A percentile compares a stretch with the other conserved stretches of the same genome.
phyloP scores from a whole-genome alignment of 2,888 invertebrate genomes.

The Chrysolina americana region DNA sequence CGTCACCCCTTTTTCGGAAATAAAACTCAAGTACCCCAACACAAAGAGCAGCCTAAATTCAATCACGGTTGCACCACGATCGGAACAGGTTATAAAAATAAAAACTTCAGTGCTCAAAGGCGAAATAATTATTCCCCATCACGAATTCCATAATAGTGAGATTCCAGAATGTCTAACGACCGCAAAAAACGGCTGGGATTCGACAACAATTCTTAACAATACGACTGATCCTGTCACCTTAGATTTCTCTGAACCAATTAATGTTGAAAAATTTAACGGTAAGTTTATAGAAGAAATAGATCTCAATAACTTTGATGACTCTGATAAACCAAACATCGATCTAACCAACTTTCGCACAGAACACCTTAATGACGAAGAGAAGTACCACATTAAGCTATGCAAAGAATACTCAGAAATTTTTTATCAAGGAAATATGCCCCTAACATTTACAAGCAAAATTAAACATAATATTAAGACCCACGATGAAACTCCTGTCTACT shows the following conservation, averaged over 20 bases:
- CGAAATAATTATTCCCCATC: constrained; percentile 43
- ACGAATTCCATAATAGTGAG: constrained; percentile 41
- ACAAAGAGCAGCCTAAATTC: neutral
- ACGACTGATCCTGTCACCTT: neutral
- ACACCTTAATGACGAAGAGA: constrained; percentile 42
- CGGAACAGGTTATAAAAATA: too few species aligned
- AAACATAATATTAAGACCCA: constrained; percentile 31
- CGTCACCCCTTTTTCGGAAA: constrained; percentile 30
- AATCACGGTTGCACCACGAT: too few species aligned
- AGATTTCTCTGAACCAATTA: constrained; percentile 36
- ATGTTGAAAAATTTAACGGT: neutral
- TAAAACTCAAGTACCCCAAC: constrained; percentile 24
- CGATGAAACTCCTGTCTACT: constrained; percentile 30
- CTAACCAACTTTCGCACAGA: neutral
- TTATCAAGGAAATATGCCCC: constrained; percentile 19
- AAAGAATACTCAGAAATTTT: constrained; percentile 41
- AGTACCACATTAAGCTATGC: constrained; percentile 34
- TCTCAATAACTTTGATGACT: constrained; percentile 31
- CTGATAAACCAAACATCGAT: neutral
- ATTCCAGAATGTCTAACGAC: constrained; percentile 39
- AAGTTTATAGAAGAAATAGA: neutral
- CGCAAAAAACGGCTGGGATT: constrained; percentile 35
- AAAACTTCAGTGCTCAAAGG: too few species aligned
- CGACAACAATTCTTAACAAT: constrained; percentile 15
- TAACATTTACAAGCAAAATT: constrained; percentile 35